Base-by-base conservation (phyloP, 23 tunicate genomes). In the Corella eumyota region DNA sequence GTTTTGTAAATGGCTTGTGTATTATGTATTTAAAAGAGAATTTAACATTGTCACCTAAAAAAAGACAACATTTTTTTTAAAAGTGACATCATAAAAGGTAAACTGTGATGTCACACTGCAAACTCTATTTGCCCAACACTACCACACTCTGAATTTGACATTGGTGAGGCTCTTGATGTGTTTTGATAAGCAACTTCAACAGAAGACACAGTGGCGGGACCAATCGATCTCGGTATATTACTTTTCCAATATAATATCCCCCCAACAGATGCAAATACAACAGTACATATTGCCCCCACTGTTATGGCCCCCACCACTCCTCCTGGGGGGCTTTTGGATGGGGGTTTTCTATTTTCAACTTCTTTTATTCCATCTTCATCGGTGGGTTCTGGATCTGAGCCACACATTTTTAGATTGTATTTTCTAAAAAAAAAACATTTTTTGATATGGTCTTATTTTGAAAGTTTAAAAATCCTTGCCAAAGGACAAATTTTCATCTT, bases 101-200 rank as follows among this genome's bases (percentile, higher is more conserved):
- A 29, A 6, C 1, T n/a, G 40, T 25, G 15, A 64, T 7, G 31
- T 74, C 29, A 74, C 32, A 74, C 70, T 0, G 70, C 21, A 64
- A 74, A 74, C 53, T 78, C 53, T 11, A 82, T 56, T 37, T 73
- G 92, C 21, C 92, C 92, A 37, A 74, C 61, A 38, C 92, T 82
- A 17, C 87, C 87, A 33, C 73, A 67, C 29, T 82, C 92, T 2
- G 92, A 82, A 0, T 57, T 60, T 26, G 80, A 44, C 2, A 65
- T 73, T 1, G 67, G 45, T 1, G 80, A 60, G 17, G 64, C 74
- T 2, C 65, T 56, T 0, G 79, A 66, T 28, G 65, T 56, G 64
- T 44, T 53, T 52, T 76, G 69, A 37, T 75, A 79, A 28, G 72
- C 68, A 6, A 79, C 67, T 50, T 65, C 68, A 4, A 70, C 65